phyloP scores from a whole-genome alignment of 2,113 vertebrate genomes.

The Cyanoliseus patagonus region DNA sequence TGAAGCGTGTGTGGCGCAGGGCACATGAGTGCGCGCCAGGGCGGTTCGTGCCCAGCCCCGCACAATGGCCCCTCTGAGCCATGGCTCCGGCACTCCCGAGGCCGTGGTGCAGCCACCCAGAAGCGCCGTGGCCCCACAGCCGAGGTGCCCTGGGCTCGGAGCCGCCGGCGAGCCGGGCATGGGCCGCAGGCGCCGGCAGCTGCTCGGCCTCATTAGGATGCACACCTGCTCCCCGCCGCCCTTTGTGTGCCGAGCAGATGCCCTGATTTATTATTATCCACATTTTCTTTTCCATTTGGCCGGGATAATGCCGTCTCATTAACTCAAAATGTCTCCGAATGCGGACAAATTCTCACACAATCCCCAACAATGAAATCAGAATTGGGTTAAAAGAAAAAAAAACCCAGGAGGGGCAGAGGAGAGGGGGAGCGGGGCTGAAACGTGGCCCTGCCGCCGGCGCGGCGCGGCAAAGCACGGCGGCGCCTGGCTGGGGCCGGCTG shows the following conservation, averaged over 20 bases:
- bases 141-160: neutral
- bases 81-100: slow-evolving; percentile 35
- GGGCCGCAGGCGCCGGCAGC: slow-evolving; percentile 79
- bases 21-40: slow-evolving; percentile 73
- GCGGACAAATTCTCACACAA: slow-evolving; percentile 61
- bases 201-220: slow-evolving; percentile 85
- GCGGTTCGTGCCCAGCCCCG: slow-evolving; percentile 22
- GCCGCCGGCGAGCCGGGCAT: slow-evolving; percentile 28
- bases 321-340: slow-evolving; percentile 53
- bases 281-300: slow-evolving; percentile 64
- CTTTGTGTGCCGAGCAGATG: slow-evolving; percentile 79
- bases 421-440: neutral
- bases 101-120: slow-evolving; percentile 61
- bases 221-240: slow-evolving; percentile 89
- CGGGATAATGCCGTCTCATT: slow-evolving; percentile 46
- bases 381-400: slow-evolving; percentile 10
- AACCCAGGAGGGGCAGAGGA: neutral
- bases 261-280: slow-evolving; percentile 79
- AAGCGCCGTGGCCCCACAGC: neutral
- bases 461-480: fast-evolving
- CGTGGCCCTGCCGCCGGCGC: neutral
- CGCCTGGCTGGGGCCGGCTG: fast-evolving
- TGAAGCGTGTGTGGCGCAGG: neutral
- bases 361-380: slow-evolving; percentile 8
- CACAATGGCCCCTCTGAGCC: slow-evolving; percentile 84